These are phyloP conservation scores for Pangasius mekongensis DNA, from an alignment of 2,797 vertebrate genomes.

Conservation along the genomic window DNA sequence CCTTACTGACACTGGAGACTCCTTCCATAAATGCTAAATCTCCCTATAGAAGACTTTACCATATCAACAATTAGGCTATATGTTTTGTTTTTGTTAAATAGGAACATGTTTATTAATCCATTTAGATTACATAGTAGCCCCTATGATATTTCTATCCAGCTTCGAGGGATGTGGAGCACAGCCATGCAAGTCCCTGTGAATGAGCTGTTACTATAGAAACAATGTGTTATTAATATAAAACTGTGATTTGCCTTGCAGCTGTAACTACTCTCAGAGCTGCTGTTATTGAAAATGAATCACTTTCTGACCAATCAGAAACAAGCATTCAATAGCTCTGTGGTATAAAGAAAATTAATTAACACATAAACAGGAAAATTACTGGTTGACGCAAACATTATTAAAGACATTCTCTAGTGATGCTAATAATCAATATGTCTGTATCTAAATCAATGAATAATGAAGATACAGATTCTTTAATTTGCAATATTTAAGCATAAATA, in stretches of 20 bases:
- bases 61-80: not conserved
- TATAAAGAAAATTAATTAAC: not conserved
- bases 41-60: too few species aligned
- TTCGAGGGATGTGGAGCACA: not conserved
- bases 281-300: not conserved
- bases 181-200: slow-evolving; percentile 16
- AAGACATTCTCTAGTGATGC: not conserved
- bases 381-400: not conserved
- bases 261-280: not conserved
- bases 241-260: slow-evolving; percentile 7
- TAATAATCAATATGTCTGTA: not conserved
- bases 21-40: not conserved
- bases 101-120: not conserved
- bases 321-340: not conserved
- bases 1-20: not conserved
- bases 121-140: not conserved
- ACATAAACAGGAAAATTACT: not conserved
- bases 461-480: not conserved
- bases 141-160: slow-evolving; percentile 1
- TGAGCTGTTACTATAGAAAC: slow-evolving; percentile 33
- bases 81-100: not conserved
- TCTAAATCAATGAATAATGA: not conserved
- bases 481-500: not conserved
- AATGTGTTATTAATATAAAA: slow-evolving; percentile 22
- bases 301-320: not conserved